phyloP scores from a whole-genome alignment of 2,113 vertebrate species.

The Vidua macroura region DNA sequence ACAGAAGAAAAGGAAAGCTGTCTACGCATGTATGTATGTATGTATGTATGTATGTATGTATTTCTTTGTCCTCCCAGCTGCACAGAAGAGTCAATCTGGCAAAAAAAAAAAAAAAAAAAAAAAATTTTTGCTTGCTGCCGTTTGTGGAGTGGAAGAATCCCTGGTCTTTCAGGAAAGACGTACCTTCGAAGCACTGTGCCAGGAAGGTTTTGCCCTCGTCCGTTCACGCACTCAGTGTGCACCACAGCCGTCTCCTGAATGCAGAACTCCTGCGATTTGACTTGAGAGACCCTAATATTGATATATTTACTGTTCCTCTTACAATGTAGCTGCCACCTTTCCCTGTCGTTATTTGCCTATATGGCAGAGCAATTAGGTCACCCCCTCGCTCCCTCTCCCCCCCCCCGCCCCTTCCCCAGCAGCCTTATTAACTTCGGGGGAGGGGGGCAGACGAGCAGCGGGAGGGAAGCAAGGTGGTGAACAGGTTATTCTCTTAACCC shows the following conservation, averaged over 20 bases:
- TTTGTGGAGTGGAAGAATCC: neutral
- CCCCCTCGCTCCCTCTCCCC: neutral
- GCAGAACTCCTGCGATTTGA: constrained; percentile 10
- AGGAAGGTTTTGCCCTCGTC: neutral
- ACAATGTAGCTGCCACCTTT: constrained; percentile 62
- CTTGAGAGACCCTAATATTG: constrained; percentile 40
- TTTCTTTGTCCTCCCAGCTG: neutral
- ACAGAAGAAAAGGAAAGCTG: neutral
- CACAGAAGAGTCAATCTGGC: neutral
- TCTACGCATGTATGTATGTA: neutral
- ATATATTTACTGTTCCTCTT: constrained; percentile 61
- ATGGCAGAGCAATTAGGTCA: constrained; percentile 69
- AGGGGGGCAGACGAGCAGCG: neutral
- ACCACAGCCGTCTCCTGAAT: neutral
- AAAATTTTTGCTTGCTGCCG: neutral
- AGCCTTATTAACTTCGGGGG: constrained; percentile 41
- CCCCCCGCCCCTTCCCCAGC: neutral
- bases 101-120: neutral
- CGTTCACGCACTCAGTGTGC: neutral
- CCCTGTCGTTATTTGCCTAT: constrained; percentile 61
- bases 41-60: no score
- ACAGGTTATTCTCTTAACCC: constrained; percentile 85
- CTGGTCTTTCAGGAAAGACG: neutral
- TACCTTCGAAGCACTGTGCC: neutral
- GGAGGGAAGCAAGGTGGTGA: constrained; percentile 68